Conservation (phyloP, 2,797 vertebrate genomes). For the Sarcophilus harrisii region DNA sequence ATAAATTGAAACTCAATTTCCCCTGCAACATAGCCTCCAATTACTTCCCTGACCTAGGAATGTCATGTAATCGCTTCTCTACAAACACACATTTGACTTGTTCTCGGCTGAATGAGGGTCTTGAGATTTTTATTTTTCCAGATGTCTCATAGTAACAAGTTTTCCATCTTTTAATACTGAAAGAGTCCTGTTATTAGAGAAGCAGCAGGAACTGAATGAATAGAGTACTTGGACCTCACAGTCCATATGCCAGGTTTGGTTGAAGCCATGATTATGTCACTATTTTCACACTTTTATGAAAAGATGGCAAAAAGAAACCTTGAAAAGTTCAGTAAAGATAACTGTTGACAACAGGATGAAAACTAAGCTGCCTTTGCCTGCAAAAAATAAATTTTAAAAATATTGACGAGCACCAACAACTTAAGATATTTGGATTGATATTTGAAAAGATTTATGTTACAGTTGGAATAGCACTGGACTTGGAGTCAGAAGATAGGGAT, state of each 20-base stretch:
- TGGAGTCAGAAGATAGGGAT: not conserved
- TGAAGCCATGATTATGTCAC: constrained; percentile 5
- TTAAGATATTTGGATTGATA: not conserved
- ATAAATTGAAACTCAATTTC: constrained; percentile 7
- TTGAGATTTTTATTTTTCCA: not conserved
- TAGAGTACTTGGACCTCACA: not conserved
- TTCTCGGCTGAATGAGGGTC: not conserved
- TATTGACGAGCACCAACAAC: not conserved
- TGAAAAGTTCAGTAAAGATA: constrained; percentile 2
- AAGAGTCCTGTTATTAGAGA: constrained; percentile 8
- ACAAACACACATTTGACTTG: not conserved
- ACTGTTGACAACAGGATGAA: constrained; percentile 8
- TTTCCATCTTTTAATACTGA: constrained; percentile 3
- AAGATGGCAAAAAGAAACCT: not conserved
- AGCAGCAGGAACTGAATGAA: constrained; percentile 3
- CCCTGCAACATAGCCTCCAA: not conserved
- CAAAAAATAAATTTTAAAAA: not conserved
- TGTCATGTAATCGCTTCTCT: not conserved
- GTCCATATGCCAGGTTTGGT: constrained; percentile 3
- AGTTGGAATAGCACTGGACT: not conserved
- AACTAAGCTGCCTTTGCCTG: constrained; percentile 1
- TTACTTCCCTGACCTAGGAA: not conserved
- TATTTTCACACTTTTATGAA: constrained; percentile 7
- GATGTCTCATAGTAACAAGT: constrained; percentile 1
- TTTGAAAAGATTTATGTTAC: not conserved